phyloP scores from a whole-genome alignment of 1,140 invertebrate genomes.

The Pseudomyrmex concolor region DNA sequence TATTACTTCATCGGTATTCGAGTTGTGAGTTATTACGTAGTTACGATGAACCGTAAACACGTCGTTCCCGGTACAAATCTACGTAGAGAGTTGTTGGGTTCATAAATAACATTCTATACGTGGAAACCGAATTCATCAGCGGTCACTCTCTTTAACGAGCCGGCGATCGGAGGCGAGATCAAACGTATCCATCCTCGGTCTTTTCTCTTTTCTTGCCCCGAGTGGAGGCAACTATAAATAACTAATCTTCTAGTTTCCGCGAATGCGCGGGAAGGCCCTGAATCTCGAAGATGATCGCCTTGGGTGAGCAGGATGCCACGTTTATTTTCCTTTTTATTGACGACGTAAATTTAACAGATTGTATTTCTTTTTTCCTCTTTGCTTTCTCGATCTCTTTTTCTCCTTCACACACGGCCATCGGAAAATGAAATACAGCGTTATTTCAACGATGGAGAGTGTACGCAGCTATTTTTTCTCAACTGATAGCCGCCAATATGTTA shows the following conservation, averaged over 20 bases:
- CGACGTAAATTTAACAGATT: constrained; percentile 61
- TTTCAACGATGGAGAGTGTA: neutral
- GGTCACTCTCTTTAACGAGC: constrained; percentile 54
- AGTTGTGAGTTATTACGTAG: constrained; percentile 27
- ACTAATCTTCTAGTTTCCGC: constrained; percentile 69
- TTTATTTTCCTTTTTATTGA: constrained; percentile 68
- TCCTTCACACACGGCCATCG: constrained; percentile 20
- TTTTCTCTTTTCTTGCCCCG: neutral
- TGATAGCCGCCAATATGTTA: constrained; percentile 49
- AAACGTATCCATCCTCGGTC: constrained; percentile 51
- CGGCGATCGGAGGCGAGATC: constrained; percentile 64
- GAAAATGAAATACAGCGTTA: constrained; percentile 52
- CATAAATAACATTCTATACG: constrained; percentile 70
- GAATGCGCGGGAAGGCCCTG: constrained; percentile 47
- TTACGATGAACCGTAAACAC: constrained; percentile 63
- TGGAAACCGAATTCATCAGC: constrained; percentile 73
- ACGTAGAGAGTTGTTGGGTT: constrained; percentile 49
- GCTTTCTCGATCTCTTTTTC: constrained; percentile 6
- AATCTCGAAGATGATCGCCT: constrained; percentile 62
- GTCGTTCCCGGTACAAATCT: constrained; percentile 68
- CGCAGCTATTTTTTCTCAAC: constrained; percentile 15
- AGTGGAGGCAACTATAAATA: constrained; percentile 57
- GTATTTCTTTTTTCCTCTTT: constrained; percentile 62
- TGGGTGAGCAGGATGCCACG: constrained; percentile 33
- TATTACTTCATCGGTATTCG: constrained; percentile 28